These are phyloP conservation scores for Tenualosa ilisha DNA, from an alignment of 2,797 vertebrate species.

Conservation along the genomic window DNA sequence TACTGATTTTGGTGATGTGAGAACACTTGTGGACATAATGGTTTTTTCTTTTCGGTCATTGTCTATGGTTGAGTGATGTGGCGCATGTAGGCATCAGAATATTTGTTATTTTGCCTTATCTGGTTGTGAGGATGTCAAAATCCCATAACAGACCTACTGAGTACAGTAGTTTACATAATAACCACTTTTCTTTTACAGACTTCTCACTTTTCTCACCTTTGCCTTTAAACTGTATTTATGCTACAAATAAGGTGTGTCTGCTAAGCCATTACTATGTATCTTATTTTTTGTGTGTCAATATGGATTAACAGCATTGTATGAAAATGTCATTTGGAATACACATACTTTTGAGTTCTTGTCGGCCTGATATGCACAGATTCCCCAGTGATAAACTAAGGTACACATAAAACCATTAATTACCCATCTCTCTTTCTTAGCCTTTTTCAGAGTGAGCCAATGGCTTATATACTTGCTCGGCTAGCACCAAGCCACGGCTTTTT, in stretches of 20 bases:
- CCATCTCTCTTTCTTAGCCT: not conserved
- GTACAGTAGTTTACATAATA: constrained; percentile 6
- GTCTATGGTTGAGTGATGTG: not conserved
- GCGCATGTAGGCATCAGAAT: not conserved
- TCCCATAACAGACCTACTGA: not conserved
- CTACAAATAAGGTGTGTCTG: not conserved
- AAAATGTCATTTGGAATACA: not conserved
- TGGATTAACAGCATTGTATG: not conserved
- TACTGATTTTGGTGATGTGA: not conserved
- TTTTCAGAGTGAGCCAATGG: not conserved
- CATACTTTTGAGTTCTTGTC: not conserved
- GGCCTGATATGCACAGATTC: not conserved
- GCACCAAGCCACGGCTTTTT: not conserved
- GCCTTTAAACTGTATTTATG: constrained; percentile 10
- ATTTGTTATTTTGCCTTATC: constrained; percentile 6
- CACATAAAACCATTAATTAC: not conserved
- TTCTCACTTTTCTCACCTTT: not conserved
- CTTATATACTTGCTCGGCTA: not conserved
- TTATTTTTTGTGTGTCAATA: not conserved
- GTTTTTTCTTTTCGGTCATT: not conserved
- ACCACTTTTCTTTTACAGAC: not conserved
- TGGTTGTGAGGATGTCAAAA: constrained; percentile 1
- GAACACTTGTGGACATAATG: not conserved
- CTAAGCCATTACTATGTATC: no score
- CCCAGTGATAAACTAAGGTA: not conserved